Conservation (phyloP, 1,140 invertebrate genomes). For the Dufourea novaeangliae region DNA sequence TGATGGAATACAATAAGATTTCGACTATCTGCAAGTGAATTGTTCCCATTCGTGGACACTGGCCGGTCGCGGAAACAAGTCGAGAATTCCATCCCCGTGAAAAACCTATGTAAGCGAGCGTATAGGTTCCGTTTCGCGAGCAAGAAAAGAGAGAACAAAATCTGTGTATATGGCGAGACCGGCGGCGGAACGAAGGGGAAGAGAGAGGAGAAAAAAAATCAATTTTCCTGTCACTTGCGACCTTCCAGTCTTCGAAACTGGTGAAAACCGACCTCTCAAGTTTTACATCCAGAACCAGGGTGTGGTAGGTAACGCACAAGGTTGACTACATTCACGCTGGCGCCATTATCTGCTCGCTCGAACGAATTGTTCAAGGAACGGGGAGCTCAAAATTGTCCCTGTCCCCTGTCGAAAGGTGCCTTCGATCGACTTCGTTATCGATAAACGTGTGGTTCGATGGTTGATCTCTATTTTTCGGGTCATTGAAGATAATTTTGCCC, state of each 20-base stretch:
- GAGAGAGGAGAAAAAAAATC: no score
- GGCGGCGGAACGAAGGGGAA: conserved; percentile 33
- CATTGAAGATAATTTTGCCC: not conserved
- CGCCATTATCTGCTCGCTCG: conserved; percentile 66
- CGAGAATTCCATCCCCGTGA: no score
- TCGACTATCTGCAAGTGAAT: not conserved
- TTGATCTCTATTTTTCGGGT: not conserved
- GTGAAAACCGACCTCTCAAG: conserved; percentile 64
- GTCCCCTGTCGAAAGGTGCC: conserved; percentile 54
- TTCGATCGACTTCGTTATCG: conserved; percentile 6
- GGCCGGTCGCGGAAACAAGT: not conserved
- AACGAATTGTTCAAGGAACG: conserved; percentile 62
- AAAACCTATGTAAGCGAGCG: no score
- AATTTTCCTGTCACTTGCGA: conserved; percentile 66
- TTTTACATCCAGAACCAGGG: conserved; percentile 64
- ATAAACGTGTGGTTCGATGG: not conserved
- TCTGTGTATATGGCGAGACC: conserved; percentile 45
- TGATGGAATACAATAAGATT: not conserved
- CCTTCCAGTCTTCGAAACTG: conserved; percentile 65
- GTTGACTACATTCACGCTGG: conserved; percentile 70
- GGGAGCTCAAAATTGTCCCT: conserved; percentile 61
- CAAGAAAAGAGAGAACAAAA: not conserved
- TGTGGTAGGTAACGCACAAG: conserved; percentile 68
- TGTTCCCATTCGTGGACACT: not conserved
- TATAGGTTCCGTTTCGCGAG: conserved; percentile 25